phyloP scores from a whole-genome alignment of 37 sponge, comb jelly and placozoan genomes.

The Eunapius fragilis region DNA sequence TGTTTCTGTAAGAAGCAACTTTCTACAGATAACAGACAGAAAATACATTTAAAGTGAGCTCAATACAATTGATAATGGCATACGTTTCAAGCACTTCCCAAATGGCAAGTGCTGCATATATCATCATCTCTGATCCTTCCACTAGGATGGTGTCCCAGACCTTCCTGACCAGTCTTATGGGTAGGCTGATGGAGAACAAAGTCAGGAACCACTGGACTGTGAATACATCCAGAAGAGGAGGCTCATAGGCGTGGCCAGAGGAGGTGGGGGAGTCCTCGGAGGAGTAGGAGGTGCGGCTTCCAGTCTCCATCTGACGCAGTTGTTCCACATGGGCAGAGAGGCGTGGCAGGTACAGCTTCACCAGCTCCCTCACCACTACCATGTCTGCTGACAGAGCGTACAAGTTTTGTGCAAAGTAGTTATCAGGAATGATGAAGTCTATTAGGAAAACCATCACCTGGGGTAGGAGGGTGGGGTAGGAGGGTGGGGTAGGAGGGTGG shows the following conservation, averaged over 20 bases:
- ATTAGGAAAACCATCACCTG: slow-evolving; percentile 85
- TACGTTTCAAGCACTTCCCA: slow-evolving; percentile 77
- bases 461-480: not conserved
- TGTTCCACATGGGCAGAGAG: slow-evolving; percentile 70
- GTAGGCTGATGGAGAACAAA: slow-evolving; percentile 79
- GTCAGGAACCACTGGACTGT: slow-evolving; percentile 95
- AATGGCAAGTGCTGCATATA: slow-evolving; percentile 75
- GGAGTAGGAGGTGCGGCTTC: slow-evolving; percentile 57
- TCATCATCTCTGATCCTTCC: slow-evolving; percentile 78
- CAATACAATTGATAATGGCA: too few relatives aligned
- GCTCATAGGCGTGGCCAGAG: slow-evolving; percentile 72
- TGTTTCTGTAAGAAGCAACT: not conserved
- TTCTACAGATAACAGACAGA: not conserved
- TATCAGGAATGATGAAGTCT: slow-evolving; percentile 79
- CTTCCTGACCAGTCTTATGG: slow-evolving; percentile 56
- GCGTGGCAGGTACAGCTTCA: slow-evolving; percentile 70
- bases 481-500: too few relatives aligned
- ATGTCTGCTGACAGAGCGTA: slow-evolving; percentile 81
- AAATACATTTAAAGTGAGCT: too few relatives aligned
- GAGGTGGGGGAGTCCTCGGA: slow-evolving; percentile 52
- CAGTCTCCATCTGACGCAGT: slow-evolving; percentile 35
- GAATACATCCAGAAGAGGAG: slow-evolving; percentile 88
- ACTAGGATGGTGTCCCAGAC: slow-evolving; percentile 89
- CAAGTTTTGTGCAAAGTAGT: slow-evolving; percentile 89
- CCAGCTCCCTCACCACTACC: slow-evolving; percentile 73